Base-by-base conservation (phyloP, 2,797 vertebrate species). In the Chelon labrosus region DNA sequence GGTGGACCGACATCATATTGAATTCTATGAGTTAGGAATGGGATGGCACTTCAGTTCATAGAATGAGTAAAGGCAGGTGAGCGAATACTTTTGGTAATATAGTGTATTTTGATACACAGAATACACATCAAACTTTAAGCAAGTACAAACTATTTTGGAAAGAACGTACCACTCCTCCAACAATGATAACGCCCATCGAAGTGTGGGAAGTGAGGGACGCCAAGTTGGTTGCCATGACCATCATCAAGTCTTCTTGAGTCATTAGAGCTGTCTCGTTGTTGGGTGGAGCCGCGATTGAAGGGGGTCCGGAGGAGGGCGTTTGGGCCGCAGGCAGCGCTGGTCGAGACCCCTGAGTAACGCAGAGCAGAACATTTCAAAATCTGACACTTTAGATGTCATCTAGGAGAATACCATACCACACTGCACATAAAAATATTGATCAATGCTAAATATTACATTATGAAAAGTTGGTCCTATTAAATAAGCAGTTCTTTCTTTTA, bases 171-270 rank as follows among this genome's bases (percentile, higher is more conserved):
- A 98, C 94, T 93, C 97, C 98, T 14, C 97, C 97, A 35, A 97
- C 88, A 31, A 99, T 47, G 70, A 99, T 58, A 41, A 96, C 75
- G 8, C 96, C 94, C 97, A 99, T 94, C 16, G 98, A 98, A 0
- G 96, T 97, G 83, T 97, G 95, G 1, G 98, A 99, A 0, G 96
- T 97, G 74, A 99, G 87, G 0, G 98, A 98, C 31, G 97, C 98
- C 74, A 98, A 77, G 68, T 94, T 93, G 82, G 93, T 93, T 69
- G 96, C 93, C 90, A 98, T 80, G 27, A 96, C 95, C 17, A 97
- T 73, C 96, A 99, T 95, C 19, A 98, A 82, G 14, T 99, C 97
- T 35, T 98, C 97, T 52, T 97, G 96, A 3, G 94, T 88, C 55
- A 87, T 52, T 2, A 59, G 84, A 10, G 95, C 95, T 0, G 93